Base-by-base conservation (phyloP, 2,888 invertebrate species). In the Ectemnius continuus region DNA sequence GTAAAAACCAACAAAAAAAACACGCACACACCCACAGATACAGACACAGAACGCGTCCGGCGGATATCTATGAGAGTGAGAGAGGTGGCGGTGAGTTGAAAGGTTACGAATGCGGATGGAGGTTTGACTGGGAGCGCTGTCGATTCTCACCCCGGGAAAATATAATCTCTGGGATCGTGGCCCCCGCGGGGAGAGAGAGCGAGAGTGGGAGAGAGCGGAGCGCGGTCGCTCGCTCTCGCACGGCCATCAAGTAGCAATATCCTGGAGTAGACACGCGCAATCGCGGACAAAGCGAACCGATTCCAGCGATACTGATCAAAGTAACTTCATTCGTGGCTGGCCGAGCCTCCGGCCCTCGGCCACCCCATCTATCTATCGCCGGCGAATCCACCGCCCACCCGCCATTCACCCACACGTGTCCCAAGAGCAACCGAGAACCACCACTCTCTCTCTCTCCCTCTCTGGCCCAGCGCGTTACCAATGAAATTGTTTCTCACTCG, bases 241-340 rank as follows among this genome's bases (percentile, higher is more conserved):
- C 78, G 69, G 75, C 82, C 80, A 83, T 85, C 85, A 83, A 86
- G 87, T 82, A 84, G 83, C 84, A 81, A 86, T 86, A 85, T 86
- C 86, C 85, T 84, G 82, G 64, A 80, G 82, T 75, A 81, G 83
- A 83, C 86, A 85, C 86, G 86, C 86, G 86, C 84, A 80, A 76
- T 69, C 78, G 56, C 73, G 78, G 73, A 83, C 83, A 83, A 83
- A 83, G 83, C 78, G 74, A 61, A 77, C 76, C 74, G 75, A 79
- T 81, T 82, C 78, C 76, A 74, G 76, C 73, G 83, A 83, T 83
- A 83, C 73, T 75, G 83, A 83, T 83, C 83, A 81, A 83, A 83
- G 79, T 81, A 81, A 83, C 83, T 83, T 79, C 78, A 69, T 73
- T 76, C 79, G 81, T 74, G 80, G 82, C 73, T 52, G 52, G 14